phyloP scores from a whole-genome alignment of 2,797 vertebrate genomes.

The Sebastes trivittatus region DNA sequence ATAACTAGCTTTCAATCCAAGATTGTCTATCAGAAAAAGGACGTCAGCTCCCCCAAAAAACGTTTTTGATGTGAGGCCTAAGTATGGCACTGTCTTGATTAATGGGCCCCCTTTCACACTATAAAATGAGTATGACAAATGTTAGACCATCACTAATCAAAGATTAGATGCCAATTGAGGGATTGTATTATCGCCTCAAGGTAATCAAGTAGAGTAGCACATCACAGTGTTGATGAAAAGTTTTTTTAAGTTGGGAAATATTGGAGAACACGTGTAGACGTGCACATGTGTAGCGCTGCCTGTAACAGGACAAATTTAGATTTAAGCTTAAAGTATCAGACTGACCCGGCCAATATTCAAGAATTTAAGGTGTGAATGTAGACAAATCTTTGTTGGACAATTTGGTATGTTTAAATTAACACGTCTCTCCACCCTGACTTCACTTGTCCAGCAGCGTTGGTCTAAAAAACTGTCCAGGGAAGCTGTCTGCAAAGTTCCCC shows the following conservation, averaged over 20 bases:
- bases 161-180: background rate
- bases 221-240: background rate
- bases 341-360: background rate
- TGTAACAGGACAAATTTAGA: background rate
- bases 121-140: background rate
- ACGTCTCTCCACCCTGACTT: background rate
- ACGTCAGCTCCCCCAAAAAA: background rate
- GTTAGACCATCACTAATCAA: background rate
- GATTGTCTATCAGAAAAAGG: background rate
- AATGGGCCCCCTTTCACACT: background rate
- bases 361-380: background rate
- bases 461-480: constrained; percentile 7
- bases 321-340: background rate
- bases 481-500: constrained; percentile 16
- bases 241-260: background rate
- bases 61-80: too few relatives aligned
- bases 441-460: background rate
- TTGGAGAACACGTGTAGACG: background rate
- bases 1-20: background rate
- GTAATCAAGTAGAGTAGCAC: background rate
- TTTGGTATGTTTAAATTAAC: background rate
- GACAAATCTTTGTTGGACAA: background rate
- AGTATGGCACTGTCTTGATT: background rate
- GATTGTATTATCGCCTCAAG: background rate
- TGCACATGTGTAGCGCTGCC: background rate